These are phyloP conservation scores for Brachyhypopomus gauderio DNA, from an alignment of 2,113 vertebrate species.

Conservation along the genomic window DNA sequence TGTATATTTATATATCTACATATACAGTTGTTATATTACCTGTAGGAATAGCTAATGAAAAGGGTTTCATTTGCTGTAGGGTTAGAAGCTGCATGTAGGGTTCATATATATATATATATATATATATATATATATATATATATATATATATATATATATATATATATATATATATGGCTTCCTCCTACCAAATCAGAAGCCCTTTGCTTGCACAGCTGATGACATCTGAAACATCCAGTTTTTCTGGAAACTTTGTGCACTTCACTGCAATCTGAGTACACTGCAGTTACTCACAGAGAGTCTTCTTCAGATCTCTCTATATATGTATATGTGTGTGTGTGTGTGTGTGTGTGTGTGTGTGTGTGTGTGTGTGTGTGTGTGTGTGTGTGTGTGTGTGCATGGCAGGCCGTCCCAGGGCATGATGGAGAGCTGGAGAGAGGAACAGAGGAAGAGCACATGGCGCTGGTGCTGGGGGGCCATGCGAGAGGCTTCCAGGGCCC, in stretches of 20 bases:
- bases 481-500: constrained; percentile 44
- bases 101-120: neutral
- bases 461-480: constrained; percentile 29
- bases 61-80: no score
- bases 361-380: constrained; percentile 2
- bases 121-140: no score
- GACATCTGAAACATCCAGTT: no score
- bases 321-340: neutral
- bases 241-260: no score
- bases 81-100: no score
- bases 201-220: neutral
- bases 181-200: neutral
- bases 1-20: no score
- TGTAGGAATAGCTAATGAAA: no score
- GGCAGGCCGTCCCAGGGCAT: neutral
- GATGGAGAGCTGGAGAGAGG: neutral
- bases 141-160: no score
- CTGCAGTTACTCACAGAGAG: no score
- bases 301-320: neutral
- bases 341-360: neutral
- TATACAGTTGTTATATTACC: no score
- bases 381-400: constrained; percentile 2
- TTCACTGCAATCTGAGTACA: no score
- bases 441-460: constrained; percentile 19
- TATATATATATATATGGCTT: no score